Conservation (phyloP, 2,113 vertebrate species). For the Corythaeola cristata region DNA sequence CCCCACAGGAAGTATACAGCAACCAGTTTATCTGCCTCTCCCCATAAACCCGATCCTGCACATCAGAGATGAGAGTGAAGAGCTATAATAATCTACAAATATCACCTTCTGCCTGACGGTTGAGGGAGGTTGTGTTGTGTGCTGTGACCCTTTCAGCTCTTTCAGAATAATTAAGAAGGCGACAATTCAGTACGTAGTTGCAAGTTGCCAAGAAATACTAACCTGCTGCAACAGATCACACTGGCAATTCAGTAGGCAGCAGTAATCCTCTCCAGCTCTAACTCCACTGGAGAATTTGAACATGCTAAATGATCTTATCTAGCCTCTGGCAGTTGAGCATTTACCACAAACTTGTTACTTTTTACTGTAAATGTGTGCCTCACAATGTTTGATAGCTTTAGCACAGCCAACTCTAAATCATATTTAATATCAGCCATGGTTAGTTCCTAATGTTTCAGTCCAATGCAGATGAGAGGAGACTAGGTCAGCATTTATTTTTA, state of each 20-base stretch:
- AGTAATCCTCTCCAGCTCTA: background rate
- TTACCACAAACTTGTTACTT: background rate
- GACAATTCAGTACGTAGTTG: background rate
- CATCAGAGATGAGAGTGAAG: background rate
- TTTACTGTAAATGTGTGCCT: background rate
- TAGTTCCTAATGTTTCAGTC: background rate
- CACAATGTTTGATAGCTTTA: background rate
- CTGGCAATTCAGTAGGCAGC: background rate
- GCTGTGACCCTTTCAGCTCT: background rate
- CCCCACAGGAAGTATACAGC: background rate
- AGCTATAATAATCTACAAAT: background rate
- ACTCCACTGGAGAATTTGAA: background rate
- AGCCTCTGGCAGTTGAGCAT: background rate
- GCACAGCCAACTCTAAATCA: background rate
- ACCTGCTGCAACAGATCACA: background rate
- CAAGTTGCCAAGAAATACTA: background rate
- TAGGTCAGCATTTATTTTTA: background rate
- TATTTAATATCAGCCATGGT: background rate
- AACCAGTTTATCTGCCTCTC: background rate
- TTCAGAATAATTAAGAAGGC: background rate
- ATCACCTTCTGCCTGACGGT: background rate
- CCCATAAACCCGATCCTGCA: background rate
- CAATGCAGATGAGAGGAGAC: background rate
- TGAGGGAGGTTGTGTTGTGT: background rate
- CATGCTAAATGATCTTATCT: background rate